Evolutionary conservation across 2,797 vertebrate genomes (phyloP).

Genomic region (Sebastes iracundus): DNA sequence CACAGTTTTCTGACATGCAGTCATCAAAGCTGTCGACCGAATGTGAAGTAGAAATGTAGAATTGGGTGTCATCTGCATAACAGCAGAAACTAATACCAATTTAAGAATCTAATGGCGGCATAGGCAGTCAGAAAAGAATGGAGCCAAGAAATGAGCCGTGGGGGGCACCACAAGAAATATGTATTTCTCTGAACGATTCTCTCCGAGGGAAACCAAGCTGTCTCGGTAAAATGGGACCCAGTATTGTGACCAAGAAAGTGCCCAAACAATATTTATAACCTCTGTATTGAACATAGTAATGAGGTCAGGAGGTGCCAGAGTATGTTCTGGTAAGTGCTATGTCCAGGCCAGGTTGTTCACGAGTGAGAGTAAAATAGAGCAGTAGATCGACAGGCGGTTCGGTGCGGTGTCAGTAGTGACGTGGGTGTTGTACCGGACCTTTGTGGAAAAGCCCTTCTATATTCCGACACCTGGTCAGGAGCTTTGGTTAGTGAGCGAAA

Average conservation of each 20-base stretch:
- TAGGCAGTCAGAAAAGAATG: not conserved
- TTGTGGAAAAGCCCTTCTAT: too few relatives aligned
- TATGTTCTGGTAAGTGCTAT: too few relatives aligned
- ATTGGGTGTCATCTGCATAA: not conserved
- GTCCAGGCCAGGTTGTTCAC: too few relatives aligned
- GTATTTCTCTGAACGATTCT: not conserved
- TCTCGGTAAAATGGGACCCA: not conserved
- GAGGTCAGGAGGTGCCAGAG: too few relatives aligned
- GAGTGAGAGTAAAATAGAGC: too few relatives aligned
- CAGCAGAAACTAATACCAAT: not conserved
- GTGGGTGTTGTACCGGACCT: too few relatives aligned
- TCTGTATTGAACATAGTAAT: too few relatives aligned
- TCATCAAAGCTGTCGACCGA: not conserved
- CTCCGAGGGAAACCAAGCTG: not conserved
- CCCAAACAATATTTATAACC: not conserved
- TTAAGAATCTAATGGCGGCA: not conserved
- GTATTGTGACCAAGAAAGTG: not conserved
- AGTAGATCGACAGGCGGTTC: too few relatives aligned
- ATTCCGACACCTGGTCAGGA: too few relatives aligned
- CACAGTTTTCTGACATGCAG: not conserved
- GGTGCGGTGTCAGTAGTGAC: too few relatives aligned
- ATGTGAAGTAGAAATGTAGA: not conserved
- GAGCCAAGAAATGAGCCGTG: not conserved
- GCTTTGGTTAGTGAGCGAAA: too few relatives aligned
- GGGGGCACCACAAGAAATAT: too few relatives aligned